phyloP scores from a whole-genome alignment of 2,797 vertebrate species.

The Chiloscyllium punctatum region DNA sequence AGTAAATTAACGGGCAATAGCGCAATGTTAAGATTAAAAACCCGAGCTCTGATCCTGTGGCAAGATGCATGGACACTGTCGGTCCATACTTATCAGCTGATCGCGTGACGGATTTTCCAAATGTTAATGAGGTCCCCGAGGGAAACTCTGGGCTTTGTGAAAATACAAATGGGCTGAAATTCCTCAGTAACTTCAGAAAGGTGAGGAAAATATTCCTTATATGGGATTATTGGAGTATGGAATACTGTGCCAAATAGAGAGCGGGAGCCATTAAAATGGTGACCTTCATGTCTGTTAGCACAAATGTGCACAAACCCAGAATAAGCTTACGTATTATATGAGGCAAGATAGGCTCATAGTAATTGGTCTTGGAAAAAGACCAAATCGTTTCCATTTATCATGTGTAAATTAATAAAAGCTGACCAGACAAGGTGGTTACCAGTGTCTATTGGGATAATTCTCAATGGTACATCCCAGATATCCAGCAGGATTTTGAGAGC shows the following conservation, averaged over 20 bases:
- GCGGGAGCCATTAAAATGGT: not conserved
- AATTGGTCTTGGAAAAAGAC: not conserved
- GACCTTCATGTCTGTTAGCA: not conserved
- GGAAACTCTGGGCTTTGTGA: not conserved
- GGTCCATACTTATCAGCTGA: not conserved
- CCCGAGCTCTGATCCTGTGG: not conserved
- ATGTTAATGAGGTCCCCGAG: not conserved
- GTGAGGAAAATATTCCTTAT: too few species aligned
- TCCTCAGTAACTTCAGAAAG: not conserved
- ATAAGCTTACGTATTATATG: not conserved
- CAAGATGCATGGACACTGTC: not conserved
- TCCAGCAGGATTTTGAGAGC: not conserved
- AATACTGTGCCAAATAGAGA: not conserved
- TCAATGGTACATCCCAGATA: not conserved
- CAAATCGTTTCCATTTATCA: not conserved
- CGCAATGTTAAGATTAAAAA: not conserved
- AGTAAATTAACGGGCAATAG: too few species aligned
- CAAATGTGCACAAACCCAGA: not conserved
- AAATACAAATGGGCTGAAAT: not conserved
- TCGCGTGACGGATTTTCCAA: not conserved
- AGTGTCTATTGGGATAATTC: not conserved
- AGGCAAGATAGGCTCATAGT: not conserved
- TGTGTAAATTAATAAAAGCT: not conserved
- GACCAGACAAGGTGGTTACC: too few species aligned
- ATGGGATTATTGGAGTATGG: not conserved